Conservation (phyloP, 2,113 vertebrate species). For the Prunella himalayana region DNA sequence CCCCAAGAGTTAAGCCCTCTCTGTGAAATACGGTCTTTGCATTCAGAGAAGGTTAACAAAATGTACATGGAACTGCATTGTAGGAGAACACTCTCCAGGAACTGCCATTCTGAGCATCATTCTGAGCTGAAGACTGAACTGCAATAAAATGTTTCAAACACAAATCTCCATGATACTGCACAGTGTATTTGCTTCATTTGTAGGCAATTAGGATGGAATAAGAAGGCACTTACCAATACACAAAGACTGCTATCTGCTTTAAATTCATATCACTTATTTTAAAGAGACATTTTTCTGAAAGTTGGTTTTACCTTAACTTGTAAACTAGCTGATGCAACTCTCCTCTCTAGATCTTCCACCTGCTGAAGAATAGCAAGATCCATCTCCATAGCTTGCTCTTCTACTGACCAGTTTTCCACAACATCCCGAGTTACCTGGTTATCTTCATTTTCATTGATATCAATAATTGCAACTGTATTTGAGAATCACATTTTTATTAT, state of each 20-base stretch:
- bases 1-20: neutral
- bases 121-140: neutral
- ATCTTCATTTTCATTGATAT: slow-evolving; percentile 80
- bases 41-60: neutral
- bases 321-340: slow-evolving; percentile 87
- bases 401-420: slow-evolving; percentile 89
- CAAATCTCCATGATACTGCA: neutral
- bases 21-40: neutral
- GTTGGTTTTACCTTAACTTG: slow-evolving; percentile 87
- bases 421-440: slow-evolving; percentile 80
- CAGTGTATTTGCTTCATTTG: neutral
- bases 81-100: neutral
- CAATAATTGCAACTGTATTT: slow-evolving; percentile 81
- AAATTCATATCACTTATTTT: slow-evolving; percentile 16
- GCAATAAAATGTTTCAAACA: neutral
- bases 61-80: neutral
- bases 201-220: neutral
- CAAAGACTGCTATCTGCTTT: neutral
- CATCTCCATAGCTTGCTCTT: slow-evolving; percentile 91
- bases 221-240: slow-evolving; percentile 30
- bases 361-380: slow-evolving; percentile 88
- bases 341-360: slow-evolving; percentile 91
- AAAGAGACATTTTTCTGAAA: slow-evolving; percentile 57
- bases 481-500: slow-evolving; percentile 65
- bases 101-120: neutral